Evolutionary conservation across 2,797 vertebrate genomes (phyloP).

Genomic region (Eulemur rubriventer): DNA sequence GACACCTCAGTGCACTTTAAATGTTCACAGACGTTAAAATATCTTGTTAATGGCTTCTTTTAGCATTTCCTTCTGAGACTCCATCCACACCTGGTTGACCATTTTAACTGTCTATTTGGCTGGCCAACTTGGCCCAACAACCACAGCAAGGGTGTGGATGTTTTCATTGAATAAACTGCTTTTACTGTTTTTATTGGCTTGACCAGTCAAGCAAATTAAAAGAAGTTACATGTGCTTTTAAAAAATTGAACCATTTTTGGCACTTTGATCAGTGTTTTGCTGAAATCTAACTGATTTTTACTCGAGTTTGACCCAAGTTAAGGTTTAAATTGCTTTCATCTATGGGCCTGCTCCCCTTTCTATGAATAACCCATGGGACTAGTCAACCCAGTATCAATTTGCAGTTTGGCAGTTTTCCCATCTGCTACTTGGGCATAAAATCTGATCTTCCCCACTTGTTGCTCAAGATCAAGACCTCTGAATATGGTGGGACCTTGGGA

Average conservation of each 20-base stretch:
- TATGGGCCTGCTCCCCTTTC: neutral
- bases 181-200: constrained; percentile 70
- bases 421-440: neutral
- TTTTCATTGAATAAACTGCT: constrained; percentile 60
- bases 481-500: neutral
- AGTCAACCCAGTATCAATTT: neutral
- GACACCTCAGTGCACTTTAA: neutral
- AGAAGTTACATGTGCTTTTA: constrained; percentile 51
- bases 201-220: constrained; percentile 73
- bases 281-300: constrained; percentile 62
- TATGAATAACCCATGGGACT: neutral
- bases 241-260: constrained; percentile 58
- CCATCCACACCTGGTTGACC: constrained; percentile 57
- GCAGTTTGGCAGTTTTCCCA: neutral
- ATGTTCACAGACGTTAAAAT: constrained; percentile 6
- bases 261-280: constrained; percentile 56
- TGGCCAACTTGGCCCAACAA: constrained; percentile 10
- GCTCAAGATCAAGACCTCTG: neutral
- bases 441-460: neutral
- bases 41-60: constrained; percentile 4
- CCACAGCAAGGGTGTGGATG: constrained; percentile 6
- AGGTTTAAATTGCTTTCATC: constrained; percentile 7
- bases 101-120: constrained; percentile 56
- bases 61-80: neutral
- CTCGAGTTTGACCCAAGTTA: neutral